Conservation (phyloP, 2,113 vertebrate species). For the Zosterops borbonicus region DNA sequence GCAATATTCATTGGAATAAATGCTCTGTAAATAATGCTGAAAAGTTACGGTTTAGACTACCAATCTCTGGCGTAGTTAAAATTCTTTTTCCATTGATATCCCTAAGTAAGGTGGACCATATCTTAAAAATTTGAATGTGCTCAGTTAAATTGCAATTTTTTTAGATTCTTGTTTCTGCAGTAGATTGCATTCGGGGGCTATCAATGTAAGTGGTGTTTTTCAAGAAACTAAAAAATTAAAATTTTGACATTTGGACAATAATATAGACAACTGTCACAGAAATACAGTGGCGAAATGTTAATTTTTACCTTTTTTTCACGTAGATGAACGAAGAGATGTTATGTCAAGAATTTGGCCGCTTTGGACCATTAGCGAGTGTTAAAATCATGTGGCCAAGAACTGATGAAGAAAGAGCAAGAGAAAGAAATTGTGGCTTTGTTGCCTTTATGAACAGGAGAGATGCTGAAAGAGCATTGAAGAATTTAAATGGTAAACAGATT, state of each 20-base stretch:
- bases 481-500: conserved; percentile 87
- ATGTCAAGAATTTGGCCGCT: conserved; percentile 97
- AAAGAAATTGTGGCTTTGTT: conserved; percentile 99
- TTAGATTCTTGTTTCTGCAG: neutral
- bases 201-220: neutral
- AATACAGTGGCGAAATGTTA: neutral
- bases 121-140: neutral
- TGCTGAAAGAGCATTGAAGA: conserved; percentile 96
- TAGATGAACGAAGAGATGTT: conserved; percentile 99
- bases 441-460: conserved; percentile 99
- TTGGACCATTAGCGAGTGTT: conserved; percentile 95
- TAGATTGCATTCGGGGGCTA: neutral
- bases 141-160: neutral
- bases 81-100: neutral
- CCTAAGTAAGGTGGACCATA: neutral
- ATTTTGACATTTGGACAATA: neutral
- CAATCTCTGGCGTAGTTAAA: neutral
- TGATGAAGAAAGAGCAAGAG: conserved; percentile 96
- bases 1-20: neutral
- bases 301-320: neutral
- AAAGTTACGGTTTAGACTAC: neutral
- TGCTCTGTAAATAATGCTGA: neutral
- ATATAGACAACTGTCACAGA: neutral
- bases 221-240: neutral
- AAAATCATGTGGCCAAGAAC: conserved; percentile 99